Evolutionary conservation across 2,888 invertebrate species (phyloP).

Genomic region (Seira ritae): DNA sequence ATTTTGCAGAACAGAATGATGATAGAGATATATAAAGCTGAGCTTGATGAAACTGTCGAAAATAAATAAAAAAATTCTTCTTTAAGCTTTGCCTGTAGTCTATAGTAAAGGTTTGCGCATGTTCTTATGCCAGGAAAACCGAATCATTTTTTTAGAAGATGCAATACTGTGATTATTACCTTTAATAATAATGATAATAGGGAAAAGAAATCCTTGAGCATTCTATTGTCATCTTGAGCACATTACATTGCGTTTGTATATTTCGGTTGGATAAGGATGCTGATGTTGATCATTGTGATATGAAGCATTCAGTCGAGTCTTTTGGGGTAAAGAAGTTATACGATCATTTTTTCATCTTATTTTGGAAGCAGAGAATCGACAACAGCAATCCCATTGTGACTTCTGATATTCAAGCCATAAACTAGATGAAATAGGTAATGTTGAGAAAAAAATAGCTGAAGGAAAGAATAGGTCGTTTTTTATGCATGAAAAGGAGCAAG

Average conservation of each 20-base stretch:
- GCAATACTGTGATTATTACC: constrained; percentile 56
- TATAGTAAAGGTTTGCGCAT: too few relatives aligned
- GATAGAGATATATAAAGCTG: too few relatives aligned
- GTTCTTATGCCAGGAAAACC: too few relatives aligned
- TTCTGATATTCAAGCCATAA: constrained; percentile 1
- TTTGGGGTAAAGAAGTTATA: too few relatives aligned
- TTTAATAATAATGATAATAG: constrained; percentile 31
- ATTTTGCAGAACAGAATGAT: too few relatives aligned
- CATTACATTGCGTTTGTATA: background rate
- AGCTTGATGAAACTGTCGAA: too few relatives aligned
- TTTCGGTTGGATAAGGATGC: too few relatives aligned
- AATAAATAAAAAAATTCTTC: too few relatives aligned
- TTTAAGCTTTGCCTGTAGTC: too few relatives aligned
- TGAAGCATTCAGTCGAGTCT: too few relatives aligned
- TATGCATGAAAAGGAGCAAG: constrained; percentile 9
- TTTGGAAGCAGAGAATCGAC: background rate
- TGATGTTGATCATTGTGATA: too few relatives aligned
- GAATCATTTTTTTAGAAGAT: constrained; percentile 19
- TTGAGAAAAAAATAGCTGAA: background rate
- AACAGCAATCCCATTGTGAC: too few relatives aligned
- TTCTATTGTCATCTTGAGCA: background rate
- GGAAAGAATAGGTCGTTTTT: background rate
- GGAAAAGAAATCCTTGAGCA: constrained; percentile 19
- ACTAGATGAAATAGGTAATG: background rate
- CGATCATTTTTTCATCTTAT: background rate